phyloP scores from a whole-genome alignment of 2,113 vertebrate genomes.

The Pterocles burchelli region DNA sequence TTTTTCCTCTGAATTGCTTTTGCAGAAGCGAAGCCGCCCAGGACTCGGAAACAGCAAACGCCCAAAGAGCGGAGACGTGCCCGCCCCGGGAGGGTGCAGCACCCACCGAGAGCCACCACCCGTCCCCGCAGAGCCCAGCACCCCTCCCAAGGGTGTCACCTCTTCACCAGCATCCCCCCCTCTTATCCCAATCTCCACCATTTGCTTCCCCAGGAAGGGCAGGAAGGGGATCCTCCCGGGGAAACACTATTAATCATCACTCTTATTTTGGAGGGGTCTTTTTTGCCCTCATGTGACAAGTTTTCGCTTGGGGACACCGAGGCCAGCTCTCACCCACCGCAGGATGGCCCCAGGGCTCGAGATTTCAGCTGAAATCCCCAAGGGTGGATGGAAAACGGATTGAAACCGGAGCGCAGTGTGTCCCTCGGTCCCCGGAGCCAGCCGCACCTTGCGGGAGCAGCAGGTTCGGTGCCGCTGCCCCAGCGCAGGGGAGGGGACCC shows the following conservation, averaged over 20 bases:
- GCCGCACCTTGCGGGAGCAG: background rate
- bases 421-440: background rate
- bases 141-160: background rate
- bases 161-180: background rate
- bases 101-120: background rate
- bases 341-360: background rate
- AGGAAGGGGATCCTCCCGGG: rapidly evolving
- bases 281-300: background rate
- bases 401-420: background rate
- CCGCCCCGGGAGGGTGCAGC: background rate
- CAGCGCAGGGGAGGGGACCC: background rate
- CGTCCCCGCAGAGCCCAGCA: rapidly evolving
- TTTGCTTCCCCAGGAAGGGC: background rate
- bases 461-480: background rate
- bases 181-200: background rate
- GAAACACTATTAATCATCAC: background rate
- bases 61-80: background rate
- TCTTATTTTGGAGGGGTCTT: background rate
- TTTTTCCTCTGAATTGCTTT: background rate
- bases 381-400: background rate
- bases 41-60: rapidly evolving
- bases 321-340: background rate
- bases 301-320: background rate
- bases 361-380: background rate
- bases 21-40: rapidly evolving